Evolutionary conservation across 2,888 invertebrate genomes (phyloP).

Genomic region (Calliopum simillimum): DNA sequence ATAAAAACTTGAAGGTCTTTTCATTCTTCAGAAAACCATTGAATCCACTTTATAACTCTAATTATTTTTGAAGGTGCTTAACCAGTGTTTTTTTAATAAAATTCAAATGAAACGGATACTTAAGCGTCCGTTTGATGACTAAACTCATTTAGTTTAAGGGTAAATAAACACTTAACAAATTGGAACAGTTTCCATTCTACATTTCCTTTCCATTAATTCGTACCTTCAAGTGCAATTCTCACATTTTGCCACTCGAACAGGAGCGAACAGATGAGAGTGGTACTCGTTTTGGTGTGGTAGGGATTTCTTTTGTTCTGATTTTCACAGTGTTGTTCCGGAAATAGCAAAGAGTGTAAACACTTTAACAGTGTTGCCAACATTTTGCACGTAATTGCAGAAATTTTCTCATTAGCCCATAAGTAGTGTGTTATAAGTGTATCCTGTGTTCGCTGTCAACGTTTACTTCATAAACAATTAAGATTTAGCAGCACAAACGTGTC

Average conservation of each 20-base stretch:
- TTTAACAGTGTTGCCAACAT: slow-evolving; percentile 54
- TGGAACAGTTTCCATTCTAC: slow-evolving; percentile 12
- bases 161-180: slow-evolving; percentile 20
- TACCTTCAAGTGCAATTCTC: slow-evolving; percentile 6
- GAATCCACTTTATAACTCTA: no score
- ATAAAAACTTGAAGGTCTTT: no score
- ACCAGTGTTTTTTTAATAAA: no score
- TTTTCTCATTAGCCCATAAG: slow-evolving; percentile 55
- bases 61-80: no score
- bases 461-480: neutral
- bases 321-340: slow-evolving; percentile 55
- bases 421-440: no score
- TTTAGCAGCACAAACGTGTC: slow-evolving; percentile 1
- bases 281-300: neutral
- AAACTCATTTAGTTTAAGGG: slow-evolving; percentile 32
- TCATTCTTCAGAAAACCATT: no score
- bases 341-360: slow-evolving; percentile 50
- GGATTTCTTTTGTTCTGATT: neutral
- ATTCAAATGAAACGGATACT: neutral
- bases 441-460: no score
- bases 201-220: neutral
- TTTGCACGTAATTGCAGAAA: slow-evolving; percentile 50
- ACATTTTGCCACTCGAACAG: slow-evolving; percentile 25
- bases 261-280: slow-evolving; percentile 4
- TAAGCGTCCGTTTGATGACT: slow-evolving; percentile 21